These are phyloP conservation scores for Exephanes ischioxanthus DNA, from an alignment of 2,888 invertebrate species.

Conservation along the genomic window DNA sequence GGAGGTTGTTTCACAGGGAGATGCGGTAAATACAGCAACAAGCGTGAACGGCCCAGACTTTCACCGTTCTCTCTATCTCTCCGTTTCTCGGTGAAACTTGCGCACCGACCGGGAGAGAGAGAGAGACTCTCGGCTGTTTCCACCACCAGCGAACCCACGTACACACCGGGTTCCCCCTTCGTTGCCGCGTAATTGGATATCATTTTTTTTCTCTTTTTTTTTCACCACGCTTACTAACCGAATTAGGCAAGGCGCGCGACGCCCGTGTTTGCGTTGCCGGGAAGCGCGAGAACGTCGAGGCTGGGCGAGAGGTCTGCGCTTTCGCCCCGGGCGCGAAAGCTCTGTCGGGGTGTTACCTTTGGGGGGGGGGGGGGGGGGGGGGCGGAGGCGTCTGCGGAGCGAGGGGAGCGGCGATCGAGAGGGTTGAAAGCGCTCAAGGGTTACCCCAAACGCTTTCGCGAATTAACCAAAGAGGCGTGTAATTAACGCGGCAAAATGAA, in stretches of 20 bases:
- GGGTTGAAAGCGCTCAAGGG: conserved; percentile 72
- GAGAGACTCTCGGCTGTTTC: conserved; percentile 59
- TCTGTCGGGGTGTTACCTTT: conserved; percentile 22
- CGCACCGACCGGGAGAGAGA: conserved; percentile 26
- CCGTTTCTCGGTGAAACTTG: conserved; percentile 42
- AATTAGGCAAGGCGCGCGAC: conserved; percentile 73
- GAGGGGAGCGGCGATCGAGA: neutral
- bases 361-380: neutral
- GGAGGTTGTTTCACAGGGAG: conserved; percentile 51
- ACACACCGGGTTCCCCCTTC: conserved; percentile 54
- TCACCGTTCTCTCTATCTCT: conserved; percentile 50
- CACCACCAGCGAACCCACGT: conserved; percentile 44
- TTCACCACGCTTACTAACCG: conserved; percentile 75
- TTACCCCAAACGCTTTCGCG: conserved; percentile 71
- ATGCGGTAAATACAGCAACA: conserved; percentile 73
- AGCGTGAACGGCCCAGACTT: conserved; percentile 72
- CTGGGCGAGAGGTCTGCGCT: conserved; percentile 12
- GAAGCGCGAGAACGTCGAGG: conserved; percentile 52
- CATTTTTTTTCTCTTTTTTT: conserved; percentile 59
- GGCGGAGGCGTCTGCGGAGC: neutral
- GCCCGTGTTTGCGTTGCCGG: conserved; percentile 76
- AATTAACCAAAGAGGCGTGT: conserved; percentile 68
- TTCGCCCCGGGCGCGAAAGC: conserved; percentile 33
- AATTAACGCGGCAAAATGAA: conserved; percentile 32
- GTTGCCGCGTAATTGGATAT: conserved; percentile 79